Evolutionary conservation across 2,797 vertebrate species (phyloP).

Genomic region (Nannoperca obscura): DNA sequence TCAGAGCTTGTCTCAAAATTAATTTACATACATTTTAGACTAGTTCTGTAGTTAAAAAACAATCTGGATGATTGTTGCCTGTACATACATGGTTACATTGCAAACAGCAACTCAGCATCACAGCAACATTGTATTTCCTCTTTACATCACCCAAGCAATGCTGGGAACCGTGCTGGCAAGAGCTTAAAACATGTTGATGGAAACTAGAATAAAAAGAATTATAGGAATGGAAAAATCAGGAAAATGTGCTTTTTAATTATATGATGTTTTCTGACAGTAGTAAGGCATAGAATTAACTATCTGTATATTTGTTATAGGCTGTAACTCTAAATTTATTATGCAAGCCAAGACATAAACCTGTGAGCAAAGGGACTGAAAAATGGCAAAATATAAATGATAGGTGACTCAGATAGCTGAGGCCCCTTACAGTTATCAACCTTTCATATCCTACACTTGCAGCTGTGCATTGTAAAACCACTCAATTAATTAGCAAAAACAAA

Average conservation of each 20-base stretch:
- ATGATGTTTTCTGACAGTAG: background rate
- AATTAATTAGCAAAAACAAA: conserved; percentile 70
- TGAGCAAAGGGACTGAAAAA: background rate
- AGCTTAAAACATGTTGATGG: background rate
- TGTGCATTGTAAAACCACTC: conserved; percentile 50
- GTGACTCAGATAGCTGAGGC: conserved; percentile 2
- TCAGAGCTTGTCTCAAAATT: background rate
- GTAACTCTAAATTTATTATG: background rate
- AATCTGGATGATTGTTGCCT: background rate
- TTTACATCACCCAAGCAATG: conserved; percentile 2
- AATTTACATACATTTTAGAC: conserved; percentile 2
- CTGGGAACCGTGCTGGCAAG: background rate
- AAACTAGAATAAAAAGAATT: background rate
- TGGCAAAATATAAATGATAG: background rate
- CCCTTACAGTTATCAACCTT: background rate
- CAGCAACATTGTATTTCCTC: background rate
- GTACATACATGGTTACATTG: background rate
- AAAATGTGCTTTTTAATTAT: background rate
- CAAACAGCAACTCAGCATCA: background rate
- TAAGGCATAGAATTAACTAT: background rate
- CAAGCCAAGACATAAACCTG: background rate
- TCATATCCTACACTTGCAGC: conserved; percentile 12
- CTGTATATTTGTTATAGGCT: background rate
- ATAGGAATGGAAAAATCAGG: background rate
- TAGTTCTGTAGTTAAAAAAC: background rate